Percentiles rank a stretch among this genome's conserved stretches.
These are phyloP conservation scores for Pachypanchax playfairii DNA, from an alignment of 2,113 vertebrate genomes.

Conservation along the genomic window DNA sequence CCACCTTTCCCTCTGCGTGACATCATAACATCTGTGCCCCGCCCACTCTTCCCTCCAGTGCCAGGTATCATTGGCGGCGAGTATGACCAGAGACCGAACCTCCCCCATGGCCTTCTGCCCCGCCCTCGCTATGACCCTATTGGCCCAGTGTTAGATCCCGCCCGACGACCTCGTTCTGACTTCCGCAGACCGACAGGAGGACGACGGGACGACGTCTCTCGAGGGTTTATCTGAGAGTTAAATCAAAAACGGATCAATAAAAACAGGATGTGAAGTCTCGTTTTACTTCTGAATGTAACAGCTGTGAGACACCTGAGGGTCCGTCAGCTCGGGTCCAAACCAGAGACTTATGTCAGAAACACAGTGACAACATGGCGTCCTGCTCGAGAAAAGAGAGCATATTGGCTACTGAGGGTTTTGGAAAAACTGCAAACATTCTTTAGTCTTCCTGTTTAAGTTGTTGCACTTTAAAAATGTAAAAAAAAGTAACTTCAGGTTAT, in stretches of 20 bases:
- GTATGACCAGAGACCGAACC: constrained; percentile 66
- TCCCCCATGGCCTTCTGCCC: constrained; percentile 63
- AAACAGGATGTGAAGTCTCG: background rate
- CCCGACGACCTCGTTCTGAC: background rate
- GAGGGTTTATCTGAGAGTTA: constrained; percentile 76
- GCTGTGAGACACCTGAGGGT: too few species aligned
- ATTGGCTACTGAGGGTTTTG: too few species aligned
- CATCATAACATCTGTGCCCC: constrained; percentile 40
- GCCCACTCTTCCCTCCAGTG: constrained; percentile 52
- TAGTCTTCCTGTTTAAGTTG: too few species aligned
- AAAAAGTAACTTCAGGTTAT: too few species aligned
- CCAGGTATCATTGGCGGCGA: constrained; percentile 80
- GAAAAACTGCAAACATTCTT: too few species aligned
- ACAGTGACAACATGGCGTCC: too few species aligned
- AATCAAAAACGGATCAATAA: background rate
- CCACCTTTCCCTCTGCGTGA: background rate
- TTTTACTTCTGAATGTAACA: too few species aligned
- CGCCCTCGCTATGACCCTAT: constrained; percentile 73
- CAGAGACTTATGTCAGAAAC: too few species aligned
- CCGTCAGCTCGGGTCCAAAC: too few species aligned
- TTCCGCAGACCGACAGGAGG: constrained; percentile 16
- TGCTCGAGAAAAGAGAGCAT: too few species aligned
- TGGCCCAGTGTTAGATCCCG: constrained; percentile 3
- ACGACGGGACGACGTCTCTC: constrained; percentile 51
- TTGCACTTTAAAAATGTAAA: too few species aligned